Conservation (phyloP, 2,888 invertebrate species). For the Lumbricus terrestris region DNA sequence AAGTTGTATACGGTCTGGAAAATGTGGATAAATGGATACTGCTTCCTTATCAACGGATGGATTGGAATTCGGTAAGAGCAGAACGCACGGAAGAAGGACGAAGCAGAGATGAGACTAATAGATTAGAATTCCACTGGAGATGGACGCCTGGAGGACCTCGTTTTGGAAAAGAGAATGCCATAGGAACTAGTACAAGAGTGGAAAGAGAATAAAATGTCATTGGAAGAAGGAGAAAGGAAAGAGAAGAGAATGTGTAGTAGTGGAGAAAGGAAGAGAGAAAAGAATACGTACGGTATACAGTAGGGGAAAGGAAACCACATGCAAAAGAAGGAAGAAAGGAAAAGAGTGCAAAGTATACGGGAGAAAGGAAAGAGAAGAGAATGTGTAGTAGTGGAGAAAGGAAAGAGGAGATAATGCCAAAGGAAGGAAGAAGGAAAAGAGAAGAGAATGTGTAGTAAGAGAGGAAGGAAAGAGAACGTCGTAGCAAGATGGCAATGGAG, state of each 20-base stretch:
- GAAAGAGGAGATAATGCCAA: neutral
- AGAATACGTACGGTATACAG: too few relatives aligned
- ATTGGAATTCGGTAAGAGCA: constrained; percentile 3
- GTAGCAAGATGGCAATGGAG: neutral
- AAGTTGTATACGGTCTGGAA: neutral
- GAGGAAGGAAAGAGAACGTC: neutral
- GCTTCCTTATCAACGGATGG: neutral
- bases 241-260: neutral
- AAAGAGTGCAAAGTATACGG: too few relatives aligned
- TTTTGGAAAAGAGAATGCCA: neutral
- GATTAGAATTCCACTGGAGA: constrained; percentile 3
- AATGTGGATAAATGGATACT: neutral
- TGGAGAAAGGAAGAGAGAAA: too few relatives aligned
- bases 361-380: too few relatives aligned
- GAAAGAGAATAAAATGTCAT: neutral
- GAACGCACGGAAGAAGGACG: neutral
- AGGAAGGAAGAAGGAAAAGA: neutral
- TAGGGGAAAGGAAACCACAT: too few relatives aligned
- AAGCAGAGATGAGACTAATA: neutral
- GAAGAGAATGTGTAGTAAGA: neutral
- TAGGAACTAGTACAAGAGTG: neutral
- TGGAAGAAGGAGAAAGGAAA: neutral
- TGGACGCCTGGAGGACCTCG: neutral
- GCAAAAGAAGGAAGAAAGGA: too few relatives aligned
- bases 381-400: neutral